phyloP scores from a whole-genome alignment of 2,113 vertebrate genomes.

The Stegastes partitus region DNA sequence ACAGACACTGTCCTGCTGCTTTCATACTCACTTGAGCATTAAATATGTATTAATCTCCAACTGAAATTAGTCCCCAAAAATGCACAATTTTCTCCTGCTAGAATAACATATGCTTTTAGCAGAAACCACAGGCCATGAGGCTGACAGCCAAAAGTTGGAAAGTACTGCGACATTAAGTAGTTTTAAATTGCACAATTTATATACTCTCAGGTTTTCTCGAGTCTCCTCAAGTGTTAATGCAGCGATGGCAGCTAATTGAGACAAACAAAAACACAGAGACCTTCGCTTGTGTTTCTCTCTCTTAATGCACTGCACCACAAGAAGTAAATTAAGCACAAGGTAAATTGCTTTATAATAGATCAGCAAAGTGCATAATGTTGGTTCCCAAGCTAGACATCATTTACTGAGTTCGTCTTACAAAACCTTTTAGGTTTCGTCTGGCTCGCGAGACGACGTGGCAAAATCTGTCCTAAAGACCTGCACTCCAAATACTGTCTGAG shows the following conservation, averaged over 20 bases:
- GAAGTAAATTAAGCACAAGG: slow-evolving; percentile 41
- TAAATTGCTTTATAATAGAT: slow-evolving; percentile 57
- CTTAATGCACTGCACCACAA: slow-evolving; percentile 27
- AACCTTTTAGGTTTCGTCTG: slow-evolving; percentile 48
- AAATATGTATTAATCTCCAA: background rate
- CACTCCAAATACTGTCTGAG: slow-evolving; percentile 39
- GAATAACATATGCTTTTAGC: background rate
- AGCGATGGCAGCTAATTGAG: background rate
- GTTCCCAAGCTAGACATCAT: slow-evolving; percentile 39
- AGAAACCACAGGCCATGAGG: background rate
- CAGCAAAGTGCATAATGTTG: slow-evolving; percentile 50
- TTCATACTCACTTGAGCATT: background rate
- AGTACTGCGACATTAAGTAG: too few species aligned
- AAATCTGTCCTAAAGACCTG: slow-evolving; percentile 12
- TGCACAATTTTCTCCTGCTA: background rate
- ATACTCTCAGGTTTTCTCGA: background rate
- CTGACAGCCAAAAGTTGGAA: too few species aligned
- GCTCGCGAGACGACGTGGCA: slow-evolving; percentile 9
- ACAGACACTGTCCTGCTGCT: background rate
- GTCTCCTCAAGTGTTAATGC: background rate
- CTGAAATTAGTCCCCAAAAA: background rate
- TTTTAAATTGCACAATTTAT: too few species aligned
- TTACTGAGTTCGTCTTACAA: slow-evolving; percentile 44
- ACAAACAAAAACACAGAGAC: slow-evolving; percentile 1
- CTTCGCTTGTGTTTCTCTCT: slow-evolving; percentile 19